Conservation (phyloP, 64 coral and sea anemone species). For the Orbicella faveolata region DNA sequence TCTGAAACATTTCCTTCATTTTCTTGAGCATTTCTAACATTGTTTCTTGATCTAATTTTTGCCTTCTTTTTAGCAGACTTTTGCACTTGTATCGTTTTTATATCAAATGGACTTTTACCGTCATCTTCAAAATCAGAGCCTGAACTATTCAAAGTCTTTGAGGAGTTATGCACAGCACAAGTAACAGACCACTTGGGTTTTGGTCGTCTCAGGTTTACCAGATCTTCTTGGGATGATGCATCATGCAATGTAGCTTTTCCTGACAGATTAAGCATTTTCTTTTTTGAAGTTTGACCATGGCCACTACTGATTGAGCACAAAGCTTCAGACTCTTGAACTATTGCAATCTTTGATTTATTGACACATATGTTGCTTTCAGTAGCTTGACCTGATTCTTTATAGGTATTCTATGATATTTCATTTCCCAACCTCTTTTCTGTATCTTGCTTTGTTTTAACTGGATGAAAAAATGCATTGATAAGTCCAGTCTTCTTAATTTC, state of each 20-base stretch:
- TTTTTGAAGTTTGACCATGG: background rate
- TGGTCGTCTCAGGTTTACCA: background rate
- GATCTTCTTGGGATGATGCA: background rate
- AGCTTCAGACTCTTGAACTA: background rate
- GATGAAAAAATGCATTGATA: conserved; percentile 34
- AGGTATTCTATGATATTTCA: background rate
- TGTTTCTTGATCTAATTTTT: background rate
- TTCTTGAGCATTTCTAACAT: background rate
- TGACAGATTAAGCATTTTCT: background rate
- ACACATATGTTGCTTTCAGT: background rate
- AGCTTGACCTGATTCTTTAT: background rate
- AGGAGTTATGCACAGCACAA: background rate
- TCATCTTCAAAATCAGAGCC: conserved; percentile 40
- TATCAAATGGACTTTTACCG: background rate
- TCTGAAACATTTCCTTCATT: background rate
- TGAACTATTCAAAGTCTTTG: conserved; percentile 26
- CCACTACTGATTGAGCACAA: background rate
- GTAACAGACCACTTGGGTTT: background rate
- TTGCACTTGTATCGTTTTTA: background rate
- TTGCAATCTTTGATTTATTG: background rate
- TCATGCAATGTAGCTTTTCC: background rate
- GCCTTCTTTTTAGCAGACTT: background rate
- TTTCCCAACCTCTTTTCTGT: background rate
- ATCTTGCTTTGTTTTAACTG: background rate
- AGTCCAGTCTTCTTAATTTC: background rate